Conservation (phyloP, 2,113 vertebrate genomes). For the Barnardius zonarius region DNA sequence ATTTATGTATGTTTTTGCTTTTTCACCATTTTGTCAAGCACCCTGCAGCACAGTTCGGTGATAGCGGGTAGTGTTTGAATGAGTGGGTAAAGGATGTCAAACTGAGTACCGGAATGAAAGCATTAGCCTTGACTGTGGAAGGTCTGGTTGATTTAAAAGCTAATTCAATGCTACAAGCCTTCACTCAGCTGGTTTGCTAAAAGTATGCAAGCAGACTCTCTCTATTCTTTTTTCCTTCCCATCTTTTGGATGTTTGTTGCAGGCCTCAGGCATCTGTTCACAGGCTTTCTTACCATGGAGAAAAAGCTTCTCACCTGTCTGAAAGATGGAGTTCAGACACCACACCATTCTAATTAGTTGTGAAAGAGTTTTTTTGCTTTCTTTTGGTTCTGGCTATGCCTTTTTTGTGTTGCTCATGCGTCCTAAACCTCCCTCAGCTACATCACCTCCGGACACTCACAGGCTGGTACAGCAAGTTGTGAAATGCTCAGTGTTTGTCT, state of each 20-base stretch:
- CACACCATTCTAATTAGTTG: constrained; percentile 23
- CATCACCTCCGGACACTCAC: neutral
- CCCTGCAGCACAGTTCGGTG: constrained; percentile 53
- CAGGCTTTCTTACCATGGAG: neutral
- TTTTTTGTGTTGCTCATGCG: neutral
- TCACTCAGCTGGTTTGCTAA: constrained; percentile 47
- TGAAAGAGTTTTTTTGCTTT: neutral
- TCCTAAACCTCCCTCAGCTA: constrained; percentile 12
- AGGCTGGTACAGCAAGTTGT: neutral
- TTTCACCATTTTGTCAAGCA: constrained; percentile 50
- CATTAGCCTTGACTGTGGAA: constrained; percentile 8
- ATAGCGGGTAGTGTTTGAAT: constrained; percentile 55
- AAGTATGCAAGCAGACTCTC: neutral
- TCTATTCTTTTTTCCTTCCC: neutral
- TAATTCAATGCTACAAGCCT: constrained; percentile 69
- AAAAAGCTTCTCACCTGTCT: constrained; percentile 21
- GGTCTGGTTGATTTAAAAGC: constrained; percentile 58
- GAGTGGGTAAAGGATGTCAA: constrained; percentile 62
- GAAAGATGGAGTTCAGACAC: neutral
- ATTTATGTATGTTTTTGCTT: constrained; percentile 32
- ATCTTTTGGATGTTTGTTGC: neutral
- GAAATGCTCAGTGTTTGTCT: neutral
- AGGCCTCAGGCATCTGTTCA: constrained; percentile 8
- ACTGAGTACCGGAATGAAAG: constrained; percentile 33
- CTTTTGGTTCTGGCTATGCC: neutral